A percentile compares a stretch with the other conserved stretches of the same genome.
These are phyloP conservation scores for Pollachius pollachius DNA, from an alignment of 2,113 vertebrate species.

Conservation along the genomic window DNA sequence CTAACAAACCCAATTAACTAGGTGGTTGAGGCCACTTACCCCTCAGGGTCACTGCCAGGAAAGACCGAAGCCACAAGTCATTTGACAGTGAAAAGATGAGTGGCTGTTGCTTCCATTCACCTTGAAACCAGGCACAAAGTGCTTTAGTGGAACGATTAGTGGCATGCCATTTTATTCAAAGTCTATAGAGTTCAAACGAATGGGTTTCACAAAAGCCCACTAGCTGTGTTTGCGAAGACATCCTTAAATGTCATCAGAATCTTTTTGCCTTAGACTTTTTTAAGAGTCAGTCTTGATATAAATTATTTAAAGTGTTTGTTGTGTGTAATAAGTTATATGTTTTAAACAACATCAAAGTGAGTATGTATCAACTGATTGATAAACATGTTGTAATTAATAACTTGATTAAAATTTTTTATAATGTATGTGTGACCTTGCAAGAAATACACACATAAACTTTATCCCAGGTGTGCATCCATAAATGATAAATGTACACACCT, in stretches of 20 bases:
- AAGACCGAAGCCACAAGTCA: slow-evolving; percentile 63
- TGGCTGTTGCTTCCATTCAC: slow-evolving; percentile 76
- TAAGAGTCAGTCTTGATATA: neutral
- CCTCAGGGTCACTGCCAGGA: slow-evolving; percentile 65
- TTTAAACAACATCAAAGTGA: too few species aligned
- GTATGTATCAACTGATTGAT: too few species aligned
- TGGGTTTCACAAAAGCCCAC: slow-evolving; percentile 33
- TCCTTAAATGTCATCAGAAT: neutral
- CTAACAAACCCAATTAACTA: slow-evolving; percentile 63
- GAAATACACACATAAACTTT: too few species aligned
- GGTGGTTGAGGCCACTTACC: slow-evolving; percentile 56
- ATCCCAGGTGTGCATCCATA: too few species aligned
- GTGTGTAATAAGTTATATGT: neutral
- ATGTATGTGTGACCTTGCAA: too few species aligned
- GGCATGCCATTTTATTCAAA: slow-evolving; percentile 65
- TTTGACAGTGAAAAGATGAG: slow-evolving; percentile 78
- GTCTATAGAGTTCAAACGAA: slow-evolving; percentile 31
- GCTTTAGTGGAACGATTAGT: slow-evolving; percentile 40
- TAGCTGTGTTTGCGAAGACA: slow-evolving; percentile 32
- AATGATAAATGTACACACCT: too few species aligned
- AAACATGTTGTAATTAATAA: too few species aligned
- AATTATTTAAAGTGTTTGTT: neutral
- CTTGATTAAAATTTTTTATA: too few species aligned
- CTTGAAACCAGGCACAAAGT: slow-evolving; percentile 66
- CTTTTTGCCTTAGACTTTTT: neutral